Conservation (phyloP, 2,113 vertebrate genomes). For the Macquaria ambigua region DNA sequence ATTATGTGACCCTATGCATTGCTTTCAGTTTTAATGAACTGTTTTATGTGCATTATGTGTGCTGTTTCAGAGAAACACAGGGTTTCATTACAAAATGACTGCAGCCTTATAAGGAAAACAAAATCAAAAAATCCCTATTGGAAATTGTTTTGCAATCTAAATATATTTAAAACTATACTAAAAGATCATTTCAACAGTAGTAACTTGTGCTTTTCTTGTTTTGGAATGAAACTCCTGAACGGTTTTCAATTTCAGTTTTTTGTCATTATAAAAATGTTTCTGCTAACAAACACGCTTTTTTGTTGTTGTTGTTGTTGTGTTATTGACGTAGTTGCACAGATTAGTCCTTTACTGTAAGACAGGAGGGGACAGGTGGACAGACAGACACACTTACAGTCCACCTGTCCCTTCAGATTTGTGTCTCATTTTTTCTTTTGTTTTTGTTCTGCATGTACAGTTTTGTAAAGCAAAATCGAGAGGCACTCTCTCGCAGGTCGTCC, state of each 20-base stretch:
- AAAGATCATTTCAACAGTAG: not conserved
- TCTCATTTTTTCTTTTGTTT: conserved; percentile 88
- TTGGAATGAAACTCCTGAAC: conserved; percentile 70
- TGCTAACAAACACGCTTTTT: conserved; percentile 31
- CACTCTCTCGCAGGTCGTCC: conserved; percentile 98
- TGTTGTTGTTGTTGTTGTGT: conserved; percentile 68
- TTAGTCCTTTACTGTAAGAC: conserved; percentile 56
- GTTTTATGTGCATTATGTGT: conserved; percentile 41
- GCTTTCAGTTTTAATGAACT: conserved; percentile 23
- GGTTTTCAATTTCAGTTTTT: conserved; percentile 39
- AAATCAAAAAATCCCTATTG: no score
- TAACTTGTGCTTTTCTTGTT: not conserved
- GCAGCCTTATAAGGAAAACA: not conserved
- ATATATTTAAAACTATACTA: not conserved
- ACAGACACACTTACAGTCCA: conserved; percentile 46
- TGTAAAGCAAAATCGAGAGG: conserved; percentile 99
- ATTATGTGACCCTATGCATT: conserved; percentile 40
- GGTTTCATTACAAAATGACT: conserved; percentile 64
- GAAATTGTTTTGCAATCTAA: not conserved
- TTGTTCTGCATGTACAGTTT: conserved; percentile 99
- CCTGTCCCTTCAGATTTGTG: conserved; percentile 69
- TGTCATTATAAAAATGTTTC: conserved; percentile 17
- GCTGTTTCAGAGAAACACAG: conserved; percentile 45
- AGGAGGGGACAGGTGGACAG: conserved; percentile 61
- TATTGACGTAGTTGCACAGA: conserved; percentile 67